A percentile compares a stretch with the other conserved stretches of the same genome.
Conservation (phyloP, 2,888 invertebrate species). For the Slavum lentiscoides region DNA sequence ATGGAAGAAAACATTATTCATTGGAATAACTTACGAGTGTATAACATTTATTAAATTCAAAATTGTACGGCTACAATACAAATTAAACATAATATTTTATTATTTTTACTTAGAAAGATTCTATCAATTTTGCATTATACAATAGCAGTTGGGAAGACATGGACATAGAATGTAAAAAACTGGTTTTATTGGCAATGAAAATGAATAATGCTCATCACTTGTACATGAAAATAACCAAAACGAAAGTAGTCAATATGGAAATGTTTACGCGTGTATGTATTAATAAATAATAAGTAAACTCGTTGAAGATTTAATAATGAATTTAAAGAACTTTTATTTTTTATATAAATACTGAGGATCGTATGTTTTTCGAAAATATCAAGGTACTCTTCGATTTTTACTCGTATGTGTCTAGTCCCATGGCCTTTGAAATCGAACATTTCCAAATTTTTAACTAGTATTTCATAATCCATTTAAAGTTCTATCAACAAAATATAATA, state of each 20-base stretch:
- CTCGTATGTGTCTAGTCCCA: neutral
- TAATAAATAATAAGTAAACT: neutral
- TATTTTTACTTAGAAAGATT: neutral
- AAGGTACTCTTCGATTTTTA: neutral
- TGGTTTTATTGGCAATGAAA: neutral
- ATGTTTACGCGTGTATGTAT: neutral
- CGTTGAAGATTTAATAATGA: neutral
- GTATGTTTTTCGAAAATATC: neutral
- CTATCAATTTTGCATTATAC: neutral
- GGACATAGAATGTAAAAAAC: neutral
- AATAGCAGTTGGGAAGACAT: neutral
- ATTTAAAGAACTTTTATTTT: neutral
- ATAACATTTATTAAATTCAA: too few species aligned
- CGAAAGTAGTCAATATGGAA: neutral
- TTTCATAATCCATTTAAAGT: neutral
- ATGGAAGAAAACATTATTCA: too few species aligned
- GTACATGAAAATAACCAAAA: neutral
- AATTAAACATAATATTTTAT: too few species aligned
- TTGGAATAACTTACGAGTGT: too few species aligned
- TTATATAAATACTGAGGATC: neutral
- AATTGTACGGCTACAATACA: too few species aligned
- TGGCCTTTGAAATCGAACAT: neutral
- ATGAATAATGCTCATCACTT: neutral
- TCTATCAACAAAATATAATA: constrained; percentile 1
- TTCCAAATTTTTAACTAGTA: neutral